Conservation (phyloP, 2,888 invertebrate species). For the Rhopalosiphum nymphaeae region DNA sequence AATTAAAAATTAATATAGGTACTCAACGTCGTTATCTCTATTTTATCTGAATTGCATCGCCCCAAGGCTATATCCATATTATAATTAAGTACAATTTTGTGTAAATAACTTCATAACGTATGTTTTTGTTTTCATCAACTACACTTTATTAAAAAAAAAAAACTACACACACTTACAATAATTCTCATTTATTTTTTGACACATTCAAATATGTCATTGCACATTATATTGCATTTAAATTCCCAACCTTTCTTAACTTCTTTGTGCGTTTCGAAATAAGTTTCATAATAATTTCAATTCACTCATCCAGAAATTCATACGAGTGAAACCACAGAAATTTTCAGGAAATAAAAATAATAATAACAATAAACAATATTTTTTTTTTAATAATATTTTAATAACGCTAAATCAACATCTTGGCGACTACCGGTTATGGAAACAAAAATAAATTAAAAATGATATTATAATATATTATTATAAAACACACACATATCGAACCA, state of each 20-base stretch:
- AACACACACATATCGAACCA: not conserved
- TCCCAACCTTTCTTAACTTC: too few species aligned
- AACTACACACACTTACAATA: not conserved
- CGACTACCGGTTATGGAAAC: not conserved
- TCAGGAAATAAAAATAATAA: not conserved
- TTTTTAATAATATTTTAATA: not conserved
- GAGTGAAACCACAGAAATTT: not conserved
- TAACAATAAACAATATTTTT: not conserved
- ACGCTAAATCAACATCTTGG: not conserved
- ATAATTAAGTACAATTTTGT: not conserved
- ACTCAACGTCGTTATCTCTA: not conserved
- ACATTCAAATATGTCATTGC: not conserved
- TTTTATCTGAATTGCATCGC: not conserved
- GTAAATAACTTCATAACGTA: not conserved
- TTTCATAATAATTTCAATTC: not conserved
- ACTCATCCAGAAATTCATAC: not conserved
- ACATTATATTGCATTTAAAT: not conserved
- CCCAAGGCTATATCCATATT: not conserved
- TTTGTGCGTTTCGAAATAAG: not conserved
- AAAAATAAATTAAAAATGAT: not conserved
- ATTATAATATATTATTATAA: constrained; percentile 2
- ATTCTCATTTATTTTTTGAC: not conserved
- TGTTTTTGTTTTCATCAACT: not conserved
- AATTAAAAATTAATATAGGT: not conserved
- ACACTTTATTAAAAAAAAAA: not conserved